These are phyloP conservation scores for Adoxophyes honmai DNA, from an alignment of 1,140 invertebrate species.

Conservation along the genomic window DNA sequence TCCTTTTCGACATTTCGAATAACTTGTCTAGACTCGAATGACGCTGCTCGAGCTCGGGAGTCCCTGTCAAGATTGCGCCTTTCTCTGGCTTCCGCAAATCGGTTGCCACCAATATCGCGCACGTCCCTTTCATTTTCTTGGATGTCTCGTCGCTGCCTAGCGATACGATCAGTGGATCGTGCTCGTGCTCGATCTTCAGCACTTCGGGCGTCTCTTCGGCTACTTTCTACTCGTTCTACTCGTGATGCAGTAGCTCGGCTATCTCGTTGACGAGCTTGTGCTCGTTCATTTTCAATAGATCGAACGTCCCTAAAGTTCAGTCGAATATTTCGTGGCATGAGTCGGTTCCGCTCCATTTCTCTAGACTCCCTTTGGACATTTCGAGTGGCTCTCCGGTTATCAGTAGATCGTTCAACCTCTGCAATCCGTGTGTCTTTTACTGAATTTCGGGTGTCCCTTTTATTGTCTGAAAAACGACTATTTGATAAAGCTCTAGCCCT, in stretches of 20 bases:
- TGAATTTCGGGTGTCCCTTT: too few relatives aligned
- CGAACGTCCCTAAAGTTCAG: neutral
- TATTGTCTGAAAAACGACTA: too few relatives aligned
- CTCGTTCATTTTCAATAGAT: neutral
- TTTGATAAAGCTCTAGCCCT: too few relatives aligned
- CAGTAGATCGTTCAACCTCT: neutral
- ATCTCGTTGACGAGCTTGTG: neutral
- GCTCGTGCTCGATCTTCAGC: neutral
- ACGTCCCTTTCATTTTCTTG: neutral
- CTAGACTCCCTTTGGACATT: neutral
- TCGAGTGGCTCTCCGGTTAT: neutral
- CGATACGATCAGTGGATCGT: neutral
- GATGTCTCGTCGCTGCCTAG: too few relatives aligned
- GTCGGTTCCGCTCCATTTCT: neutral
- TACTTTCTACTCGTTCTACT: neutral
- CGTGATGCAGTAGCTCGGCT: neutral
- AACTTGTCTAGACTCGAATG: neutral
- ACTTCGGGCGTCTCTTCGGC: neutral
- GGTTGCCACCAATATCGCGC: neutral
- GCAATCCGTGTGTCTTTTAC: too few relatives aligned
- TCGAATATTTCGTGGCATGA: neutral
- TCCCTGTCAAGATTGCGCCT: too few relatives aligned
- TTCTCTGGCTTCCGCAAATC: too few relatives aligned
- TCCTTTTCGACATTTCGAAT: neutral
- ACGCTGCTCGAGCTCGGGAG: too few relatives aligned